Conservation (phyloP, 2,888 invertebrate genomes). For the Julus scandinavius region DNA sequence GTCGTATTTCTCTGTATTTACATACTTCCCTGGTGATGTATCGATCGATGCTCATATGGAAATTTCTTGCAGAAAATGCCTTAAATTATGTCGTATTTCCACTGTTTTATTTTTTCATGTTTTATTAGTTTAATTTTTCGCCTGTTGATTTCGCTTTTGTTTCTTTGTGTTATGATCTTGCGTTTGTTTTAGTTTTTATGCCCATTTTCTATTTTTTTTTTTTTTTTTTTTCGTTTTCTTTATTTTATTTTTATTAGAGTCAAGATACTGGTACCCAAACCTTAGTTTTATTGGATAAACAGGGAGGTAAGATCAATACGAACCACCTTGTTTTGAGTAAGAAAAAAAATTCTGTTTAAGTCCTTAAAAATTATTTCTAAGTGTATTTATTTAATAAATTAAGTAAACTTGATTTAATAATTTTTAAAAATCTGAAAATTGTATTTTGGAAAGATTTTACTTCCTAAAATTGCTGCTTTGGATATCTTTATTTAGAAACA, state of each 20-base stretch:
- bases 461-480: too few relatives aligned
- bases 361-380: background rate
- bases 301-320: conserved; percentile 56
- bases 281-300: conserved; percentile 56
- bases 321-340: background rate
- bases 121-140: background rate
- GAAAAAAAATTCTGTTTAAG: background rate
- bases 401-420: too few relatives aligned
- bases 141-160: conserved; percentile 31
- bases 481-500: too few relatives aligned
- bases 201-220: conserved; percentile 55
- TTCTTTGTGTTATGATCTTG: conserved; percentile 28
- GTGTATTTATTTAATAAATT: background rate
- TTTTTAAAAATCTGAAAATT: too few relatives aligned
- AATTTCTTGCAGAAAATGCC: conserved; percentile 40
- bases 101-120: background rate
- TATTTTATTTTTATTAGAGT: conserved; percentile 57
- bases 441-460: too few relatives aligned
- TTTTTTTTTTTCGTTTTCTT: conserved; percentile 56
- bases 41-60: conserved; percentile 44
- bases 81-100: conserved; percentile 44
- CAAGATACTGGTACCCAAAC: conserved; percentile 57
- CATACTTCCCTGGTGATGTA: conserved; percentile 28
- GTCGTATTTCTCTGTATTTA: conserved; percentile 37
- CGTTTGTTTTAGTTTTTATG: conserved; percentile 51